These are phyloP conservation scores for Contarinia nasturtii DNA, from an alignment of 1,140 invertebrate species.

Conservation along the genomic window DNA sequence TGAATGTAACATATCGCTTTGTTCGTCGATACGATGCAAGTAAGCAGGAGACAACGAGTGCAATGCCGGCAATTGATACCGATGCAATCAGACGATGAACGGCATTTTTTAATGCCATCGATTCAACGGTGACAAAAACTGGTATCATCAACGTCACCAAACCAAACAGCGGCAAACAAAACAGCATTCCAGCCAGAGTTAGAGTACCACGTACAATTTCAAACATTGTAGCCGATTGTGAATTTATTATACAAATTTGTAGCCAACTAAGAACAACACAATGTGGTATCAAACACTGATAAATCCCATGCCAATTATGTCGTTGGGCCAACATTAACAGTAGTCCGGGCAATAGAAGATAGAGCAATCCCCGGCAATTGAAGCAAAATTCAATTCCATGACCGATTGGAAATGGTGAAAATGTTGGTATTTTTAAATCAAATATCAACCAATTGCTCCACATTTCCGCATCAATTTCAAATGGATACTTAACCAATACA, in stretches of 20 bases:
- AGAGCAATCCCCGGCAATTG: conserved; percentile 57
- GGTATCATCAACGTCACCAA: conserved; percentile 51
- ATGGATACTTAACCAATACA: conserved; percentile 66
- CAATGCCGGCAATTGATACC: conserved; percentile 29
- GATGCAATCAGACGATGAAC: conserved; percentile 36
- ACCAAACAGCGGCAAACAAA: conserved; percentile 59
- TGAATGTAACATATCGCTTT: conserved; percentile 39
- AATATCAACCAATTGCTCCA: conserved; percentile 59
- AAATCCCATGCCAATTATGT: conserved; percentile 56
- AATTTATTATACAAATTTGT: conserved; percentile 59
- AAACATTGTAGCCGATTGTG: conserved; percentile 60
- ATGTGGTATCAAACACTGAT: conserved; percentile 60
- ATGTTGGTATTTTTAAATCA: conserved; percentile 57
- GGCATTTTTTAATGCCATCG: conserved; percentile 40
- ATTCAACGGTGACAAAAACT: conserved; percentile 47
- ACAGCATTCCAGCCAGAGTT: conserved; percentile 51
- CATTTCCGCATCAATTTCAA: conserved; percentile 61
- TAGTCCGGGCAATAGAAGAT: conserved; percentile 52
- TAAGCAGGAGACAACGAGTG: conserved; percentile 39
- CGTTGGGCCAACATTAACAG: conserved; percentile 49
- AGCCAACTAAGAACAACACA: conserved; percentile 74
- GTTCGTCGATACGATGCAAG: conserved; percentile 35
- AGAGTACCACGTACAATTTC: conserved; percentile 55
- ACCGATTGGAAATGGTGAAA: conserved; percentile 57
- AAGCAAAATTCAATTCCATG: conserved; percentile 73